phyloP scores from a whole-genome alignment of 2,888 invertebrate species.

The Macropis europaea region DNA sequence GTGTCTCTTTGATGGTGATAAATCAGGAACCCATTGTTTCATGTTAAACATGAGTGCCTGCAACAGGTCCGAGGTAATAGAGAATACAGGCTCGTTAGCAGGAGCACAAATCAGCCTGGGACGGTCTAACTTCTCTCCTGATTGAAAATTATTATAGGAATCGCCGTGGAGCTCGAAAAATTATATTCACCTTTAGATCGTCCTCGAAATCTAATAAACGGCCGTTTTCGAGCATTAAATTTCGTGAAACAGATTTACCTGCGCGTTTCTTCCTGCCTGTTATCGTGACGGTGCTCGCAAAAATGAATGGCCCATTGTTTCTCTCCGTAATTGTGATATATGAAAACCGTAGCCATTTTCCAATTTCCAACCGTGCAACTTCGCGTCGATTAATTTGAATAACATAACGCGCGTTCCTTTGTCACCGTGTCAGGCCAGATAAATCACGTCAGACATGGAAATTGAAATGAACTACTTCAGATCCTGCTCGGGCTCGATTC shows the following conservation, averaged over 20 bases:
- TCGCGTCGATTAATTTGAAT: background rate
- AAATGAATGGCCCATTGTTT: conserved; percentile 26
- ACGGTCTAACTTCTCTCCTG: background rate
- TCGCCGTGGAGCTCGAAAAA: background rate
- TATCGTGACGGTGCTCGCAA: conserved; percentile 4
- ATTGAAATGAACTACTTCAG: too few relatives aligned
- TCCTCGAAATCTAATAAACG: conserved; percentile 3
- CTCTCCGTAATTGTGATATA: conserved; percentile 2
- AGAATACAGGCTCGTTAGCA: too few relatives aligned
- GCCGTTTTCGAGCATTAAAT: conserved; percentile 10
- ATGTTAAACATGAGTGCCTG: too few relatives aligned
- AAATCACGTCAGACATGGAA: too few relatives aligned
- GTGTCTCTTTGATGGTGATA: too few relatives aligned
- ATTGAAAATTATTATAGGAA: conserved; percentile 13
- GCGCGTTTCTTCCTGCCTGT: background rate
- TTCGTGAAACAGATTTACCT: conserved; percentile 17
- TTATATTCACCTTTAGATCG: background rate
- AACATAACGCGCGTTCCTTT: background rate
- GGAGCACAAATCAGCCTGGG: background rate
- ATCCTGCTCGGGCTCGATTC: too few relatives aligned
- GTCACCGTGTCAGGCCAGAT: too few relatives aligned
- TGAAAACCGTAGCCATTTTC: background rate
- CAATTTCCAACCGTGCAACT: background rate
- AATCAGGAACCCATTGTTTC: too few relatives aligned
- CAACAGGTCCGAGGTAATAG: too few relatives aligned